Conservation (phyloP, 2,797 vertebrate species). For the Epinephelus malabaricus region DNA sequence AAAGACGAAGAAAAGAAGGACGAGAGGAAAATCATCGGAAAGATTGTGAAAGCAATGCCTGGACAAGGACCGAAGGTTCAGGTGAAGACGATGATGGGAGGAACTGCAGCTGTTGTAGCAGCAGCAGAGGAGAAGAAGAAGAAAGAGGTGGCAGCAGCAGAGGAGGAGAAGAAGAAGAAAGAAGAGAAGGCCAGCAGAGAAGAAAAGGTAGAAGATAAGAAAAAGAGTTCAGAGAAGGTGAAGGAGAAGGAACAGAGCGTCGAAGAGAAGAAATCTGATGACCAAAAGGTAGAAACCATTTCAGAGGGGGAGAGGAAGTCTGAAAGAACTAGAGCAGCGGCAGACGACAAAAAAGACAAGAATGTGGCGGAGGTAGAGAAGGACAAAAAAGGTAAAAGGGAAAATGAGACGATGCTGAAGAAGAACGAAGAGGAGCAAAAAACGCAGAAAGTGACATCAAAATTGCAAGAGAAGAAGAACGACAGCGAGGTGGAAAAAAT, state of each 20-base stretch:
- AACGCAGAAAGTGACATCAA: neutral
- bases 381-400: neutral
- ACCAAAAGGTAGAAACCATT: too few species aligned
- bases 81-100: conserved; percentile 74
- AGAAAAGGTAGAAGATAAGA: conserved; percentile 1
- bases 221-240: neutral
- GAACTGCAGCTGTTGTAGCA: accelerated
- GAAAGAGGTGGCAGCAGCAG: neutral
- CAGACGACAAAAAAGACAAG: neutral
- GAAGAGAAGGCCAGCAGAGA: conserved; percentile 6
- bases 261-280: neutral
- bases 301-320: neutral
- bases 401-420: neutral
- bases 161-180: conserved; percentile 13
- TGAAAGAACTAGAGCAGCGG: neutral
- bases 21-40: conserved; percentile 75
- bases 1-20: conserved; percentile 51
- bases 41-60: conserved; percentile 70
- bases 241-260: too few species aligned
- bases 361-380: neutral
- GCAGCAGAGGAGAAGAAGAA: neutral
- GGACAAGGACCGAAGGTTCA: conserved; percentile 59
- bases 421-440: neutral
- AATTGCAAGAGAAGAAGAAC: neutral
- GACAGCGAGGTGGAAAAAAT: neutral